Conservation (phyloP, 2,113 vertebrate genomes). For the Apus apus region DNA sequence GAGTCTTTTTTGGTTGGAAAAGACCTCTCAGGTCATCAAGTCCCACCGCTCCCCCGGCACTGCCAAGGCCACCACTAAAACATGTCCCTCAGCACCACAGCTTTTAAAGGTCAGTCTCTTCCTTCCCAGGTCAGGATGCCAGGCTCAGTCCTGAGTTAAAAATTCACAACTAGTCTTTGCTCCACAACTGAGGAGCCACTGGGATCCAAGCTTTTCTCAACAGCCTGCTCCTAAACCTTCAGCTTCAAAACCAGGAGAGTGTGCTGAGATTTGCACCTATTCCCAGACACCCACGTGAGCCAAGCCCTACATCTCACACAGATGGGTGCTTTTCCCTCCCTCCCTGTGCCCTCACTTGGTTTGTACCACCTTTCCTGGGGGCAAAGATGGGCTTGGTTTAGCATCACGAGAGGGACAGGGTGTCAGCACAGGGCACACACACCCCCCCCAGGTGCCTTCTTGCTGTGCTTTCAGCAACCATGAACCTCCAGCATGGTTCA, state of each 20-base stretch:
- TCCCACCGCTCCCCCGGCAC: no score
- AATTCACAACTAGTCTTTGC: background rate
- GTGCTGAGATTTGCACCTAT: background rate
- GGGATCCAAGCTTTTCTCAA: background rate
- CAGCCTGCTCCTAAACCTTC: background rate
- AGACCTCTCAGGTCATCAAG: no score
- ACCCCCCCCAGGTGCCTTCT: background rate
- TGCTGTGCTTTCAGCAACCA: background rate
- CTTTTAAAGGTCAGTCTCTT: rapidly evolving
- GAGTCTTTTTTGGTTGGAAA: no score
- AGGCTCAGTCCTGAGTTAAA: background rate
- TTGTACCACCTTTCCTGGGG: background rate
- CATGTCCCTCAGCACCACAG: no score
- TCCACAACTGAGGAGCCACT: background rate
- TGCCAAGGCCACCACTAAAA: no score
- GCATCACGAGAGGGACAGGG: rapidly evolving
- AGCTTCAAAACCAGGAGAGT: background rate
- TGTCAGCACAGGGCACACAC: background rate
- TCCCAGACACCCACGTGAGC: background rate
- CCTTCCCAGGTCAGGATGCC: rapidly evolving
- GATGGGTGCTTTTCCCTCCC: background rate
- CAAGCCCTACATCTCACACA: background rate
- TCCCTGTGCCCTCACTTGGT: background rate
- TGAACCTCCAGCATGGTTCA: background rate
- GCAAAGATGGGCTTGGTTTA: background rate